These are phyloP conservation scores for Rhynchomys soricoides DNA, from an alignment of 2,113 vertebrate species.

Conservation along the genomic window DNA sequence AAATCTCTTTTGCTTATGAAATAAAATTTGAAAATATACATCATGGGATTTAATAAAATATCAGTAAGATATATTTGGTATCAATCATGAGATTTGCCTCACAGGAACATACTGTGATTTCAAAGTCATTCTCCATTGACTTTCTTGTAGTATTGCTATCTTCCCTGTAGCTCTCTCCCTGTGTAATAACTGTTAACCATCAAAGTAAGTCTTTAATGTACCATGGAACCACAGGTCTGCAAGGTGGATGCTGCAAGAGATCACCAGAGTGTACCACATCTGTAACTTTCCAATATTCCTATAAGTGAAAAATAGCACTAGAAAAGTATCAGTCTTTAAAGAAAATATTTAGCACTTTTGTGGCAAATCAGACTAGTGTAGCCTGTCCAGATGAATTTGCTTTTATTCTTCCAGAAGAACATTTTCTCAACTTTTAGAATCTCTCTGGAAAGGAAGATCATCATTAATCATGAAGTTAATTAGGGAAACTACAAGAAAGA, in stretches of 20 bases:
- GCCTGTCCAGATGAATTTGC: background rate
- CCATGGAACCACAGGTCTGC: background rate
- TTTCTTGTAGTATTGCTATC: background rate
- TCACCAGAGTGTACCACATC: background rate
- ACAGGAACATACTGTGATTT: background rate
- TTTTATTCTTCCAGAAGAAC: background rate
- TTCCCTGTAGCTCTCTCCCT: background rate
- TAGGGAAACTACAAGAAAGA: background rate
- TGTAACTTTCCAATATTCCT: background rate
- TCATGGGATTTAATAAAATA: background rate
- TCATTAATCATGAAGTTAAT: conserved; percentile 1
- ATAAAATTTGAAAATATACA: background rate
- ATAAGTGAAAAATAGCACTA: background rate
- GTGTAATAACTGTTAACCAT: background rate
- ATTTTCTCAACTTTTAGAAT: background rate
- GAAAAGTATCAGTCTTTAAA: background rate
- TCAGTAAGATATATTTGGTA: background rate
- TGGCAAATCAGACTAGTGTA: background rate
- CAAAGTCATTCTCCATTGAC: conserved; percentile 14
- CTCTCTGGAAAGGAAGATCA: background rate
- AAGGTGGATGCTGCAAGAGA: background rate
- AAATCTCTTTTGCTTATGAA: background rate
- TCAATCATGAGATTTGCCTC: background rate
- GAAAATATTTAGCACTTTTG: background rate
- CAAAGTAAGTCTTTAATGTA: background rate